A percentile compares a stretch with the other conserved stretches of the same genome.
Evolutionary conservation across 2,797 vertebrate genomes (phyloP).

Genomic region (Limosa lapponica): DNA sequence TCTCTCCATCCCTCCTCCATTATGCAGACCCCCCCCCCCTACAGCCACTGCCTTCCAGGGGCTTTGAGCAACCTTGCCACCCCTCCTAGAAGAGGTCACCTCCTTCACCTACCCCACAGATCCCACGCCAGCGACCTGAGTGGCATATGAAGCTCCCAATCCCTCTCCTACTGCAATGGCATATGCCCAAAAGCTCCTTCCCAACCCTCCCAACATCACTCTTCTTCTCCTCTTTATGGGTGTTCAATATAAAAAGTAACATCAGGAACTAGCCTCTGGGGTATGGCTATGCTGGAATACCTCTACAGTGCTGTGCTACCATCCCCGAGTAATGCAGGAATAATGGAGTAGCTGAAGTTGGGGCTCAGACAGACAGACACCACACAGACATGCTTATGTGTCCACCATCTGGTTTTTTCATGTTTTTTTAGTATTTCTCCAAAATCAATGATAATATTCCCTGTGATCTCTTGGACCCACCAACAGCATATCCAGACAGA

Average conservation of each 20-base stretch:
- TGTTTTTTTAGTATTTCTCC: background rate
- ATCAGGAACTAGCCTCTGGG: background rate
- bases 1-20: background rate
- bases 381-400: background rate
- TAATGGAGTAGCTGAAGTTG: background rate
- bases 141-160: accelerated
- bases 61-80: background rate
- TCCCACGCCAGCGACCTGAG: background rate
- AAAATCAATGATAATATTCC: background rate
- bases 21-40: background rate
- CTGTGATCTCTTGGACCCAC: background rate
- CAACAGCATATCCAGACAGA: background rate
- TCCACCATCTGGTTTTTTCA: background rate
- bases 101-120: background rate
- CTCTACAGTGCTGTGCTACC: background rate
- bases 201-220: accelerated
- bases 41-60: background rate
- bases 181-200: background rate
- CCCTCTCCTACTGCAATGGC: background rate
- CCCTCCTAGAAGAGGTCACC: background rate
- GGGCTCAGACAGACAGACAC: background rate
- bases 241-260: background rate
- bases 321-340: background rate
- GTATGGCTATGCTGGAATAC: background rate
- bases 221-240: background rate